Evolutionary conservation across 2,888 invertebrate genomes (phyloP).

Genomic region (Volucella bombylans): DNA sequence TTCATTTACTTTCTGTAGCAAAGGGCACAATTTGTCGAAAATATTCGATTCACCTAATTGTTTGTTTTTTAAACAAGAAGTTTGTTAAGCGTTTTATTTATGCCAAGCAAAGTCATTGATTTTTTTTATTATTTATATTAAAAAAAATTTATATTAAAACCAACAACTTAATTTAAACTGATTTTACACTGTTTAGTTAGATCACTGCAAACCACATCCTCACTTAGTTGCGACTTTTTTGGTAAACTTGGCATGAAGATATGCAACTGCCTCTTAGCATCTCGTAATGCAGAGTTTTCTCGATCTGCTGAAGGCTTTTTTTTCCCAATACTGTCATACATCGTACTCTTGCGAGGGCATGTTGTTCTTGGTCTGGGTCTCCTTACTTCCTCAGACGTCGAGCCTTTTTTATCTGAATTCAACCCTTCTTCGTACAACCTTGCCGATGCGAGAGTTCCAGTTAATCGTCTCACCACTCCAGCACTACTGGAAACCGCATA

Average conservation of each 20-base stretch:
- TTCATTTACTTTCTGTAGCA: too few relatives aligned
- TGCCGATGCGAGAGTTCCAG: conserved; percentile 78
- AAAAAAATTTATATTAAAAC: background rate
- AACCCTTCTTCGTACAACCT: conserved; percentile 77
- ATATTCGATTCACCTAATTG: too few relatives aligned
- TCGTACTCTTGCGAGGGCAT: conserved; percentile 1
- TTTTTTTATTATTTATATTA: too few relatives aligned
- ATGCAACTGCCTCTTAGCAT: conserved; percentile 87
- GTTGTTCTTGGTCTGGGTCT: conserved; percentile 48
- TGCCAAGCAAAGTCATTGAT: too few relatives aligned
- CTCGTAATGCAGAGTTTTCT: conserved; percentile 73
- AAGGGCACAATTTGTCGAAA: too few relatives aligned
- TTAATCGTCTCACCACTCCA: conserved; percentile 77
- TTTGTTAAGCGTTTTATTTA: too few relatives aligned
- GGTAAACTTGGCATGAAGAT: conserved; percentile 89
- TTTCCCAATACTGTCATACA: conserved; percentile 10
- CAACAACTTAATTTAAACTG: conserved; percentile 4
- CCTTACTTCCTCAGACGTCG: background rate
- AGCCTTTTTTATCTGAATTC: conserved; percentile 15
- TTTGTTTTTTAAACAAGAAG: too few relatives aligned
- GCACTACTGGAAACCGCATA: conserved; percentile 78
- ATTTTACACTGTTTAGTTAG: conserved; percentile 75
- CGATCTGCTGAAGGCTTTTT: conserved; percentile 29
- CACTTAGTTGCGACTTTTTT: conserved; percentile 81
- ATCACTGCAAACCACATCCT: conserved; percentile 77